phyloP scores from a whole-genome alignment of 2,797 vertebrate species.

The Eleutherodactylus coqui region DNA sequence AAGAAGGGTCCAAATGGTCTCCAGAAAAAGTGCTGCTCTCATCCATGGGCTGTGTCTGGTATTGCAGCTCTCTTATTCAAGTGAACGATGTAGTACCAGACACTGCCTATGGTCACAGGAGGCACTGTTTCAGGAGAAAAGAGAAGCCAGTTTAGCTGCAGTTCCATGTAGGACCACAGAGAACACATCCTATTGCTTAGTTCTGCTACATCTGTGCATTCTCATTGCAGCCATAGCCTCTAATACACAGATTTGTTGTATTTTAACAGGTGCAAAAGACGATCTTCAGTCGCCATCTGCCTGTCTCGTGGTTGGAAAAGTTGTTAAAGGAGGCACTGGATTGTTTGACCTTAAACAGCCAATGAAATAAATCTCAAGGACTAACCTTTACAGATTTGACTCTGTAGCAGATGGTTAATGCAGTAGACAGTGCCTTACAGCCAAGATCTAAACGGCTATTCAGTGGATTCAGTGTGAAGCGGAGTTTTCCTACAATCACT shows the following conservation, averaged over 20 bases:
- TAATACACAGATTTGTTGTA: constrained; percentile 15
- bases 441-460: not conserved
- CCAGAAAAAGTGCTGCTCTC: no score
- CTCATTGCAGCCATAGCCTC: not conserved
- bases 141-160: no score
- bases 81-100: no score
- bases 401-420: not conserved
- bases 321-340: constrained; percentile 94
- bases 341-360: constrained; percentile 97
- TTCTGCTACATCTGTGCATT: not conserved
- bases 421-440: constrained; percentile 14
- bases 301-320: constrained; percentile 91
- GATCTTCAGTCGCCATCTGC: constrained; percentile 90
- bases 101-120: no score
- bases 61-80: no score
- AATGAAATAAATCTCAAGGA: constrained; percentile 74
- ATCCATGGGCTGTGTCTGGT: no score
- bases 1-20: no score
- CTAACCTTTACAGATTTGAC: not conserved
- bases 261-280: constrained; percentile 83
- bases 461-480: not conserved
- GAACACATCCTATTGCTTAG: not conserved
- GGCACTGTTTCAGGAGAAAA: no score
- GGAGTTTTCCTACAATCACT: not conserved
- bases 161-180: not conserved